phyloP scores from a whole-genome alignment of 2,797 vertebrate genomes.

The Sebastes steindachneri region DNA sequence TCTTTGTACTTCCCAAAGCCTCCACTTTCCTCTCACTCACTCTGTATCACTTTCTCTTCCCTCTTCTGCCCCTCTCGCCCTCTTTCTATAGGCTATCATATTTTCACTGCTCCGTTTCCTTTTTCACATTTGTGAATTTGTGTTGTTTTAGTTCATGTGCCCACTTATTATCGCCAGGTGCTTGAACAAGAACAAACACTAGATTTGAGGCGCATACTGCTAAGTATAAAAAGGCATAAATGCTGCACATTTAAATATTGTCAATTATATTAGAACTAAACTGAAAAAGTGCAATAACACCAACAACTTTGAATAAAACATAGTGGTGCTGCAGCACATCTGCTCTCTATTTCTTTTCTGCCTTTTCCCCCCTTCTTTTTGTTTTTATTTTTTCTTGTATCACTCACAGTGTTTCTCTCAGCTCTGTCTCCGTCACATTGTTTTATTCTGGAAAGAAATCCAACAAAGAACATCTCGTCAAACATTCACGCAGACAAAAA shows the following conservation, averaged over 20 bases:
- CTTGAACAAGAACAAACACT: background rate
- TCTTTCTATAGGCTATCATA: slow-evolving; percentile 55
- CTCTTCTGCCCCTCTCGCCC: slow-evolving; percentile 43
- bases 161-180: slow-evolving; percentile 8
- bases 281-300: background rate
- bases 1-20: slow-evolving; percentile 86
- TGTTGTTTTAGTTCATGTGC: slow-evolving; percentile 34
- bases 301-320: background rate
- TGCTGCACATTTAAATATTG: background rate
- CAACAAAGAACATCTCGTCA: slow-evolving; percentile 80
- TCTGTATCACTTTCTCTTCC: slow-evolving; percentile 69
- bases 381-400: slow-evolving; percentile 16
- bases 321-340: background rate
- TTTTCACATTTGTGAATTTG: slow-evolving; percentile 35
- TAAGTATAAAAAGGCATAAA: background rate
- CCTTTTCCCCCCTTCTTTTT: background rate
- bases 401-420: slow-evolving; percentile 24
- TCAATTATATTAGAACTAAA: background rate
- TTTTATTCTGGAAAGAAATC: slow-evolving; percentile 59
- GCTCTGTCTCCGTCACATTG: slow-evolving; percentile 41
- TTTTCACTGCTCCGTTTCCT: slow-evolving; percentile 42
- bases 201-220: background rate
- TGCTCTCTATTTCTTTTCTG: background rate
- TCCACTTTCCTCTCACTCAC: slow-evolving; percentile 70
- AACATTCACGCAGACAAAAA: slow-evolving; percentile 81